Evolutionary conservation across 2,113 vertebrate genomes (phyloP), one percentile per base, ranked within the genome.

Genomic region (Murina feae): DNA sequence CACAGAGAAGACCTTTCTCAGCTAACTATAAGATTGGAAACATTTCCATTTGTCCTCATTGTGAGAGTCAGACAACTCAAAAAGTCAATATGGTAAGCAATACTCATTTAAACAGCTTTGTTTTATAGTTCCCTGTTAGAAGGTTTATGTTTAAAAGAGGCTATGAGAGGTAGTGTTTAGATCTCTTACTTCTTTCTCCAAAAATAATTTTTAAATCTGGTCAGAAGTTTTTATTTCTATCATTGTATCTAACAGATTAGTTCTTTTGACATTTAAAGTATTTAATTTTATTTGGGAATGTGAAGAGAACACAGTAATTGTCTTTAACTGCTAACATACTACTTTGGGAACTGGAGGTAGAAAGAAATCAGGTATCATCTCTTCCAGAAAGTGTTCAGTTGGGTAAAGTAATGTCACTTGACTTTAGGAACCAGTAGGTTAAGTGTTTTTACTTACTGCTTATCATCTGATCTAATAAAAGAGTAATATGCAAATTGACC

Each of bases 361-460:
- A 68, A 87, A 95, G 74, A 88, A 94, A 85, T 88, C 86, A 95
- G 44, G 9, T 83, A 16, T 86, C n/a, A 55, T 89, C 75, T 86
- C 35, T 94, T 93, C 28, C 74, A 90, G 66, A 71, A 79, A 91
- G 69, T 75, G 21, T 86, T 90, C 42, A 89, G 69, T 86, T 86
- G 89, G 55, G 51, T 95, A 89, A 94, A 94, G 37, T 65, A 69
- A 30, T 94, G 86, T 84, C 94, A 85, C 60, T 95, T 96, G 86
- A 89, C 83, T 95, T 82, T 18, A 87, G 76, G 86, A 96, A 96
- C 91, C 81, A 74, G 94, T 91, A 94, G 79, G 79, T 95, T 95
- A 96, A 86, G 47, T 86, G 30, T 93, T 93, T 96, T 94, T 89
- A 89, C 82, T 93, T 95, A 95, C 89, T 65, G 78, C 21, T 95